Evolutionary conservation across 2,113 vertebrate species (phyloP).

Genomic region (Empidonax alnorum): DNA sequence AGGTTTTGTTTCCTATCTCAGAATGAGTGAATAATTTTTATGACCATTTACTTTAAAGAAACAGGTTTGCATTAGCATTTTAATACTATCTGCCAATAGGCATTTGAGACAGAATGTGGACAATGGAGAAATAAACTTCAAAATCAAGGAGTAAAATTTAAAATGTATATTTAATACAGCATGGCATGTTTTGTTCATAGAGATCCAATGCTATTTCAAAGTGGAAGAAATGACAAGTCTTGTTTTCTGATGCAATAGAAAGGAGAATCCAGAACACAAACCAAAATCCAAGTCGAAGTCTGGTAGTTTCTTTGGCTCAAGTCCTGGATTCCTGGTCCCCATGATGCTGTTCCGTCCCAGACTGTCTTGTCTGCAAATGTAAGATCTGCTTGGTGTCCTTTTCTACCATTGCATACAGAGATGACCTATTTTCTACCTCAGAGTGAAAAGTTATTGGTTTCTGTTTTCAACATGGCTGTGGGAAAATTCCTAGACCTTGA

Average conservation of each 20-base stretch:
- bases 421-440: neutral
- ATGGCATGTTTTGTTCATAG: neutral
- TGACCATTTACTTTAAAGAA: neutral
- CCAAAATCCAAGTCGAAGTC: neutral
- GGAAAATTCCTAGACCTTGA: neutral
- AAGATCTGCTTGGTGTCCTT: neutral
- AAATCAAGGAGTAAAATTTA: neutral
- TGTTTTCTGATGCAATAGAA: neutral
- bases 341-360: neutral
- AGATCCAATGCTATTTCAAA: neutral
- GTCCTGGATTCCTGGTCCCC: rapidly evolving
- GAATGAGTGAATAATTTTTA: neutral
- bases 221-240: neutral
- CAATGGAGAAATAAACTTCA: neutral
- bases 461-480: neutral
- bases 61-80: neutral
- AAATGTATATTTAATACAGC: neutral
- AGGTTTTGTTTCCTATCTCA: slow-evolving; percentile 7
- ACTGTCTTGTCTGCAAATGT: neutral
- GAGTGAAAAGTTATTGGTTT: neutral
- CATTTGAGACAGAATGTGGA: neutral
- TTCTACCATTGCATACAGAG: neutral
- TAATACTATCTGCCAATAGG: neutral
- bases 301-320: neutral
- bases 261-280: neutral